These are phyloP conservation scores for Drosophila emarginata DNA, from an alignment of 2,888 invertebrate genomes.

Conservation along the genomic window DNA sequence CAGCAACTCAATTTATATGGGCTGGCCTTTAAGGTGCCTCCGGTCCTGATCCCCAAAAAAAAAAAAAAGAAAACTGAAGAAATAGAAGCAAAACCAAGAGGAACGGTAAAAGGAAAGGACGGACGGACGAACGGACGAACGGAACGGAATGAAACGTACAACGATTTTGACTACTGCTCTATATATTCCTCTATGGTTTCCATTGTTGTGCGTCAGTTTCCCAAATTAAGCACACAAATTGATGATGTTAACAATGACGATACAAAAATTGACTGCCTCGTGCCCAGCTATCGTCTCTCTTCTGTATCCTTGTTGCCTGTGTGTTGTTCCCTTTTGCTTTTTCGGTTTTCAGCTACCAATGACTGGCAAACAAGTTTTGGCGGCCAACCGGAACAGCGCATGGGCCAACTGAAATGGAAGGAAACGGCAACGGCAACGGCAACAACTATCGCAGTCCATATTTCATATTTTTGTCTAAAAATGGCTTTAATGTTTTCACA, in stretches of 20 bases:
- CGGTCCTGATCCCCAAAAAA: slow-evolving; percentile 11
- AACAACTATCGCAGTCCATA: slow-evolving; percentile 61
- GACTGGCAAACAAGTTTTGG: slow-evolving; percentile 73
- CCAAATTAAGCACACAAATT: slow-evolving; percentile 78
- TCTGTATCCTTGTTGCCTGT: background rate
- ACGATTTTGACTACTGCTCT: slow-evolving; percentile 16
- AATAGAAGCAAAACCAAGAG: background rate
- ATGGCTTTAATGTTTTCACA: slow-evolving; percentile 77
- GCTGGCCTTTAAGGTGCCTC: slow-evolving; percentile 62
- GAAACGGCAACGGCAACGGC: slow-evolving; percentile 12
- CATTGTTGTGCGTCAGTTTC: slow-evolving; percentile 77
- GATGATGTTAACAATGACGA: slow-evolving; percentile 77
- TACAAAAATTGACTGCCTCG: slow-evolving; percentile 62
- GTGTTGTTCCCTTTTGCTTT: slow-evolving; percentile 36
- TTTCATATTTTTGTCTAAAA: slow-evolving; percentile 60
- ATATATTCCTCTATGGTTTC: slow-evolving; percentile 35
- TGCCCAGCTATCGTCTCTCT: background rate
- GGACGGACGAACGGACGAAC: background rate
- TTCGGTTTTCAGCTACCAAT: slow-evolving; percentile 24
- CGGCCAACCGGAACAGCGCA: slow-evolving; percentile 66
- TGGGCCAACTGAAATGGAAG: slow-evolving; percentile 60
- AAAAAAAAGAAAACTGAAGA: no score
- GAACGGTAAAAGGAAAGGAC: background rate
- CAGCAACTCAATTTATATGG: slow-evolving; percentile 71
- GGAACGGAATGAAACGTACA: background rate